Conservation (phyloP, 2,113 vertebrate species). For the Vulpes vulpes region DNA sequence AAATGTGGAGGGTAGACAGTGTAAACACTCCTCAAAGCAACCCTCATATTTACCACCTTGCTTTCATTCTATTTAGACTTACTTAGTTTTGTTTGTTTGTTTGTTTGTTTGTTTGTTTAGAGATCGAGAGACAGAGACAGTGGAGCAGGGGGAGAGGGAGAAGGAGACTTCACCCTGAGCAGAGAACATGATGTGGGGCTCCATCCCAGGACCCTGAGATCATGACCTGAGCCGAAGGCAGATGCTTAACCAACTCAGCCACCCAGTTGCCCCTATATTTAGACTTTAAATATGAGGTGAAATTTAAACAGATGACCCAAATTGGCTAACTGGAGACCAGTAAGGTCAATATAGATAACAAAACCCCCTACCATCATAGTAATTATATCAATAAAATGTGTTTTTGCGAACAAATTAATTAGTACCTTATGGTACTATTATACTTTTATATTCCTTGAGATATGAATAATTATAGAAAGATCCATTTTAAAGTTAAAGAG, state of each 20-base stretch:
- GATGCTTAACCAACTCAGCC: too few relatives aligned
- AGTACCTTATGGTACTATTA: background rate
- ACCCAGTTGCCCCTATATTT: too few relatives aligned
- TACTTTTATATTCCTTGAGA: background rate
- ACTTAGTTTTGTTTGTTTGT: too few relatives aligned
- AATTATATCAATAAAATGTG: background rate
- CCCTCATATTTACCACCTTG: accelerated
- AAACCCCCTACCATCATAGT: background rate
- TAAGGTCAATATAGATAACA: background rate
- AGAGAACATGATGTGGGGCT: too few relatives aligned
- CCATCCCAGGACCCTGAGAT: too few relatives aligned
- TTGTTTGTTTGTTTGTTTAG: too few relatives aligned
- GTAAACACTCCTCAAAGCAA: background rate
- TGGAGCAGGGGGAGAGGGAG: too few relatives aligned
- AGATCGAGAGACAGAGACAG: too few relatives aligned
- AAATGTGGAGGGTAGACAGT: background rate
- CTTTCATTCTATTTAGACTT: background rate
- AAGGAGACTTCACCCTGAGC: too few relatives aligned
- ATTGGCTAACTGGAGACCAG: background rate
- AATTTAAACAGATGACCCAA: background rate
- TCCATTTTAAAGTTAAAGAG: background rate
- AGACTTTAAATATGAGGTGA: background rate
- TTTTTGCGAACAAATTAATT: background rate
- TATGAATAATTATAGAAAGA: background rate
- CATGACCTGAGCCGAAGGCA: too few relatives aligned